Percentiles rank a stretch among this genome's conserved stretches.
These are phyloP conservation scores for Scaptomyza tumidula DNA, from an alignment of 2,888 invertebrate genomes.

Conservation along the genomic window DNA sequence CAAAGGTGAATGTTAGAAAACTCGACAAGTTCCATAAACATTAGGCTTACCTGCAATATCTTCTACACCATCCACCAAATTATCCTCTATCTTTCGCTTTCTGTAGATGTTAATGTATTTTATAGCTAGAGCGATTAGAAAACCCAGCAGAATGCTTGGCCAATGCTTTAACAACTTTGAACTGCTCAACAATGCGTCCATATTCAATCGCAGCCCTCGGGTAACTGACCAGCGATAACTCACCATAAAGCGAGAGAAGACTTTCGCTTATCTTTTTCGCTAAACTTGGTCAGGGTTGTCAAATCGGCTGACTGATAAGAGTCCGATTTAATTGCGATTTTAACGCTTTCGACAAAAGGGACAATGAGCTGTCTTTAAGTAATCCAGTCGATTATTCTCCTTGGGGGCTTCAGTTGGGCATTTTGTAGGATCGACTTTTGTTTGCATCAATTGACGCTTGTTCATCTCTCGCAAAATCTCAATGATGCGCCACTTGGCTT, in stretches of 20 bases:
- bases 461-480: constrained; percentile 73
- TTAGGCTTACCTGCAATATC: constrained; percentile 64
- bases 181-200: constrained; percentile 57
- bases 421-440: constrained; percentile 9
- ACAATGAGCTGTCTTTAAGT: not conserved
- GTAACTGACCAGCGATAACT: constrained; percentile 34
- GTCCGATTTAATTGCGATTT: not conserved
- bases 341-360: constrained; percentile 27
- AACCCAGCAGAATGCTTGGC: constrained; percentile 49
- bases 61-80: constrained; percentile 62
- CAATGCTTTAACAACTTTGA: constrained; percentile 65
- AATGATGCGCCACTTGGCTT: constrained; percentile 78
- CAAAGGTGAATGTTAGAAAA: not conserved
- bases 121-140: constrained; percentile 34
- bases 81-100: not conserved
- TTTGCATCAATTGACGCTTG: constrained; percentile 56
- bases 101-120: constrained; percentile 23
- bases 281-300: constrained; percentile 38
- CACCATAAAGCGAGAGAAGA: not conserved
- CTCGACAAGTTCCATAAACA: not conserved
- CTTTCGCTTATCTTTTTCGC: constrained; percentile 53
- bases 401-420: not conserved
- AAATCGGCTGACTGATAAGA: constrained; percentile 40
- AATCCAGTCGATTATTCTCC: not conserved
- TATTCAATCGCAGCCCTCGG: constrained; percentile 2